A percentile compares a stretch with the other conserved stretches of the same genome.
Conservation (phyloP, 2,888 invertebrate genomes). For the Hydrotaea diabolus region DNA sequence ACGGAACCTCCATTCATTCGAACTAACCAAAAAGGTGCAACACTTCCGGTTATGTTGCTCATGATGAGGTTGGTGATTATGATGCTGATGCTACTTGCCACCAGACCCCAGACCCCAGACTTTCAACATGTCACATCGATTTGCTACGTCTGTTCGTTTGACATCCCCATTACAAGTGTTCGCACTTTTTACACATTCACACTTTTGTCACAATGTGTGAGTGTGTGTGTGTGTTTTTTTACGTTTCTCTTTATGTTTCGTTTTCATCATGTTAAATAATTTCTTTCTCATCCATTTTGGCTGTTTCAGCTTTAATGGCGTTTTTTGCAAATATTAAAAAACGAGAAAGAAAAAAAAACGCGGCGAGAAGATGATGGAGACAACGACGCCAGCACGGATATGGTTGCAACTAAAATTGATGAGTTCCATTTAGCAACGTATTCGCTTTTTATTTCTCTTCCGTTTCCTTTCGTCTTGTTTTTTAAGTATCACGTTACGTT, state of each 20-base stretch:
- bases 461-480: neutral
- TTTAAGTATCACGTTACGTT: slow-evolving; percentile 10
- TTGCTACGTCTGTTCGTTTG: neutral
- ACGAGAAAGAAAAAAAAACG: neutral
- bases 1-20: neutral
- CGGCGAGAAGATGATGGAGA: neutral
- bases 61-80: neutral
- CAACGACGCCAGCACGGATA: neutral
- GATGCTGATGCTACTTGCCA: neutral
- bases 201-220: neutral
- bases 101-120: neutral
- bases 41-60: neutral
- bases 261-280: slow-evolving; percentile 6
- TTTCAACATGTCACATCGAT: neutral
- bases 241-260: neutral
- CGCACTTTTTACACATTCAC: neutral
- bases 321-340: neutral
- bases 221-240: neutral
- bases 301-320: neutral
- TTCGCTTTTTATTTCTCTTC: slow-evolving; percentile 13
- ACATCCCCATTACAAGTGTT: neutral
- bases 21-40: neutral
- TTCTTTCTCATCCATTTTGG: neutral
- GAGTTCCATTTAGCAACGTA: neutral
- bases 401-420: neutral